These are phyloP conservation scores for Gila orcuttii DNA, from an alignment of 2,113 vertebrate genomes.

Conservation along the genomic window DNA sequence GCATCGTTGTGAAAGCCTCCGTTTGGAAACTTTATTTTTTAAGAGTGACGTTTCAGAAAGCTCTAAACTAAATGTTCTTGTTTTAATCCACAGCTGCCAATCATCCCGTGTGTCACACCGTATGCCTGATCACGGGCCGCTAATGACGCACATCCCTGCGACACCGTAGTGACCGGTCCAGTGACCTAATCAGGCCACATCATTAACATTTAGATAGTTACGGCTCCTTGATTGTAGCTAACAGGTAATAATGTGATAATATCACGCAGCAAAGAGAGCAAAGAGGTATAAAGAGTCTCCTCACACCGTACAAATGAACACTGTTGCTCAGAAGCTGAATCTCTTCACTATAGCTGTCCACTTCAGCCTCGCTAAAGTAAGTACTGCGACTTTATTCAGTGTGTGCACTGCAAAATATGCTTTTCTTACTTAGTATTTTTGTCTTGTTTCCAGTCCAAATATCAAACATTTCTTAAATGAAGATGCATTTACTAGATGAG, in stretches of 20 bases:
- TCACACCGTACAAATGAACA: not conserved
- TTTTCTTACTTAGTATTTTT: too few relatives aligned
- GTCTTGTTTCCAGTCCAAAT: too few relatives aligned
- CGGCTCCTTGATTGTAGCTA: conserved; percentile 51
- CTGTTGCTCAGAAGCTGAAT: conserved; percentile 9
- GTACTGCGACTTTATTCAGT: conserved; percentile 8
- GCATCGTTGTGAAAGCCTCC: not conserved
- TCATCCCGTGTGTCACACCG: not conserved
- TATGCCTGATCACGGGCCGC: conserved; percentile 53
- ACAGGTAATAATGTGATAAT: conserved; percentile 40
- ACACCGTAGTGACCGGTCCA: conserved; percentile 38
- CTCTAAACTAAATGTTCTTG: not conserved
- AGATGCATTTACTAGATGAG: too few relatives aligned
- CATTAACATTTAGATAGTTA: conserved; percentile 56
- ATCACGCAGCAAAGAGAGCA: conserved; percentile 45
- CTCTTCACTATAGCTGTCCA: not conserved
- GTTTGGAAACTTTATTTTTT: not conserved
- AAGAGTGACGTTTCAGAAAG: not conserved
- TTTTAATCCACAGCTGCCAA: not conserved
- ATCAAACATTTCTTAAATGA: too few relatives aligned
- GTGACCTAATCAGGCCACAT: conserved; percentile 50
- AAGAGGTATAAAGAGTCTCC: conserved; percentile 51
- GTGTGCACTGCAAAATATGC: not conserved
- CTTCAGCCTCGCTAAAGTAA: conserved; percentile 47
- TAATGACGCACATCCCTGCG: conserved; percentile 42